Evolutionary conservation across 2,113 vertebrate genomes (phyloP).

Genomic region (Morone chrysops): DNA sequence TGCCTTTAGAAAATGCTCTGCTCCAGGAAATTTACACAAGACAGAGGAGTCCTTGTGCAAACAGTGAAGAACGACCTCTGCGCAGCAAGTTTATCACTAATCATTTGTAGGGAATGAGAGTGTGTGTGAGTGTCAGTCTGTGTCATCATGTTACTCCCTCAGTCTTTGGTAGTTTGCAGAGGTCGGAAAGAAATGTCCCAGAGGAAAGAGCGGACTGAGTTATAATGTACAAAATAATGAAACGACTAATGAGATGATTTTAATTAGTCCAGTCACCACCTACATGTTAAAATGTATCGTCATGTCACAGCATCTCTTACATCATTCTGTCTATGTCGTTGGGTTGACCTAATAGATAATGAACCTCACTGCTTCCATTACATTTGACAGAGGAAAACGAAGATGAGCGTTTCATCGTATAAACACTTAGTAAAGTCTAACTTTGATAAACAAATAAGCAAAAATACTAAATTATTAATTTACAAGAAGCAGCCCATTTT

Average conservation of each 20-base stretch:
- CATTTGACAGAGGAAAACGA: neutral
- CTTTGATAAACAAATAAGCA: neutral
- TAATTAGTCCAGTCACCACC: neutral
- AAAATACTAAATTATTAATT: neutral
- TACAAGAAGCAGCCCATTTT: neutral
- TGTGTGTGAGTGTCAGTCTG: neutral
- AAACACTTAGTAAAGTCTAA: neutral
- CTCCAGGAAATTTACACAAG: conserved; percentile 31
- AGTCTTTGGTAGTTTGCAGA: conserved; percentile 23
- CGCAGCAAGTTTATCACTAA: neutral
- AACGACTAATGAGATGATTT: conserved; percentile 4
- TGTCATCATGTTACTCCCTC: conserved; percentile 23
- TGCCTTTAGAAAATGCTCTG: neutral
- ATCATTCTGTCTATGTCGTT: neutral
- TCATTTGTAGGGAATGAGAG: neutral
- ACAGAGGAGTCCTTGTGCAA: neutral
- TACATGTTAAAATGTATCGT: neutral
- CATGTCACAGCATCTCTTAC: neutral
- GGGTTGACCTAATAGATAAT: neutral
- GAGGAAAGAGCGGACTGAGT: neutral
- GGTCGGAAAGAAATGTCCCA: conserved; percentile 15
- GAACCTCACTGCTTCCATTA: neutral
- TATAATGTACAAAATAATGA: neutral
- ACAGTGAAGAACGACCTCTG: conserved; percentile 31
- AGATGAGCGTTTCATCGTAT: neutral